Evolutionary conservation across 2,888 invertebrate species (phyloP).

Genomic region (Drosophila crucigera): DNA sequence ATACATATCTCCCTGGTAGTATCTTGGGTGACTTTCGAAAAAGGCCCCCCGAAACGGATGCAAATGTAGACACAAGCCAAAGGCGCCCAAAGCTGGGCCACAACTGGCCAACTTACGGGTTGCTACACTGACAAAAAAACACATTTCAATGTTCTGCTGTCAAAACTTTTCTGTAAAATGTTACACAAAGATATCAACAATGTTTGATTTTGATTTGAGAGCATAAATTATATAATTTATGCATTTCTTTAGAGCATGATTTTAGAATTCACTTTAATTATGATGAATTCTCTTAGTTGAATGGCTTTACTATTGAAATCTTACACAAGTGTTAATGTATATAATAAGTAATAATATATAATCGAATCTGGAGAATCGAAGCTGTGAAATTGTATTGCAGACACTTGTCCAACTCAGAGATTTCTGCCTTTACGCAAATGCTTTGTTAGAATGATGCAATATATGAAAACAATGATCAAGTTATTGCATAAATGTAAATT

Average conservation of each 20-base stretch:
- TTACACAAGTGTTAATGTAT: neutral
- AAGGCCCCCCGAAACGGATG: constrained; percentile 65
- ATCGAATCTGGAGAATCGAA: neutral
- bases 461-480: neutral
- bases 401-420: neutral
- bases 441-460: neutral
- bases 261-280: neutral
- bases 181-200: neutral
- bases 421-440: no score
- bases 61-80: constrained; percentile 79
- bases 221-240: neutral
- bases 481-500: neutral
- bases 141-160: no score
- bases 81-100: constrained; percentile 52
- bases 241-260: neutral
- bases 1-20: constrained; percentile 25
- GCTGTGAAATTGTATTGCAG: neutral
- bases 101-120: constrained; percentile 23
- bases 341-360: no score
- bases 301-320: neutral
- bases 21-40: constrained; percentile 67
- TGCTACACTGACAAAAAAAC: neutral
- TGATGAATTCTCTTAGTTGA: neutral
- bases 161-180: neutral
- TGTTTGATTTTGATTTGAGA: neutral